Base-by-base conservation (phyloP, 2,888 invertebrate genomes). In the Chrysolina haemoptera region DNA sequence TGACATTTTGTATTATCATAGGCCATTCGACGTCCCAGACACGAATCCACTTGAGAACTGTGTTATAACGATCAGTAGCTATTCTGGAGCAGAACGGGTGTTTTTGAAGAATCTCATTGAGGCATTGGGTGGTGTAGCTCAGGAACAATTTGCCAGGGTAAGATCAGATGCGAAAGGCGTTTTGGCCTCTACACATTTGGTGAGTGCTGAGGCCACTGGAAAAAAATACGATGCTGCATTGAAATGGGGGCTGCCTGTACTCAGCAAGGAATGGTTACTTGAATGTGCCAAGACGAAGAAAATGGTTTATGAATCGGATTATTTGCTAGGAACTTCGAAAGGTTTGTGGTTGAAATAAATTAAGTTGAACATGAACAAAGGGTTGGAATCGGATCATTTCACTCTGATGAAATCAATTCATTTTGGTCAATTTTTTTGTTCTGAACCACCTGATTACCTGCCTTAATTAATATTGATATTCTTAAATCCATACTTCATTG, bases 221-320 rank as follows among this genome's bases (percentile, higher is more conserved):
- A 94, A 94, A 81, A 98, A 97, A 85, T 95, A 95, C 85, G 89
- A 89, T 53, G 97, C 96, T 0, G 95, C 96, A 0, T 82, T 94
- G 0, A 95, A 95, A 86, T 98, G 98, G 98, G 91, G 91, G 12
- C 88, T 96, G 72, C 97, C 96, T 0, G 94, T 94, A 0, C 93
- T 98, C 0, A 91, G 87, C 0, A 92, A 93, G 11, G 88, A 91
- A 11, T 98, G 97, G 97, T 85, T 97, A 65, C 84, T 94, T 62
- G 90, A 91, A 35, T 96, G 96, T 86, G 93, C 92, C 14, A 84
- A 85, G 59, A 85, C 87, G 0, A 92, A 92, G 0, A 83, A 84
- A 14, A 87, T 90, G 55, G 89, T 93, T 1, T 86, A 90, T 41
- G 94, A 92, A 84, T 85, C 82, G 0, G 85, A 86, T 0, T 92